A percentile compares a stretch with the other conserved stretches of the same genome.
Evolutionary conservation across 2,888 invertebrate genomes (phyloP).

Genomic region (Hirudinaria manillensis): DNA sequence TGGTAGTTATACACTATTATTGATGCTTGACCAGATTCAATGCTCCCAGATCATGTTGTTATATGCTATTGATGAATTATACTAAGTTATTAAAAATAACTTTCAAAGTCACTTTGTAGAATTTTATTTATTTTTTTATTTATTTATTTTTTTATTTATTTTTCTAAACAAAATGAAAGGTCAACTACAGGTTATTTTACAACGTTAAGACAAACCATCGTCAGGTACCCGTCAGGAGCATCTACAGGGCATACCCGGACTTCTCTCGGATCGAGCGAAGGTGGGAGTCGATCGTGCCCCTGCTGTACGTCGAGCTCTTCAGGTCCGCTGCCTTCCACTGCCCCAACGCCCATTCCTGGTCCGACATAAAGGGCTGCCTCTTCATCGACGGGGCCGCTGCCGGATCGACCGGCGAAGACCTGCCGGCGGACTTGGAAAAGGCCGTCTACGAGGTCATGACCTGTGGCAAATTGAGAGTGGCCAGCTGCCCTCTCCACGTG

Average conservation of each 20-base stretch:
- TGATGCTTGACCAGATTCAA: too few species aligned
- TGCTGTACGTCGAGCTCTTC: constrained; percentile 37
- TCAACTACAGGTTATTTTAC: neutral
- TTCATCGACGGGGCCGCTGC: neutral
- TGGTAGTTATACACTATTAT: too few species aligned
- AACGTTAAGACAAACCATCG: neutral
- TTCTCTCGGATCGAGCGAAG: constrained; percentile 34
- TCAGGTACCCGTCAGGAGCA: constrained; percentile 32
- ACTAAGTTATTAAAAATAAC: too few species aligned
- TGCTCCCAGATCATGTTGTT: too few species aligned
- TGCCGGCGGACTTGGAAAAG: neutral
- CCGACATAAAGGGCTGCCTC: constrained; percentile 23
- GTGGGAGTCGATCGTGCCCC: constrained; percentile 35
- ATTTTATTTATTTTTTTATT: too few species aligned
- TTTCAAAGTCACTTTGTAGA: too few species aligned
- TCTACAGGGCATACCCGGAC: constrained; percentile 40
- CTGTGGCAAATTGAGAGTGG: constrained; percentile 34
- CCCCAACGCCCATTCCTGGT: constrained; percentile 34
- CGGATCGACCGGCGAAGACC: neutral
- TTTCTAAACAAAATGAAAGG: too few species aligned
- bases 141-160: too few species aligned
- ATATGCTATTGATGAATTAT: too few species aligned
- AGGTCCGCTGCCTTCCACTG: constrained; percentile 35
- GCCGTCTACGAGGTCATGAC: constrained; percentile 35
- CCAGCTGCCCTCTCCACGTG: constrained; percentile 39